phyloP scores from a whole-genome alignment of 2,113 vertebrate species.

The Calidris pugnax region DNA sequence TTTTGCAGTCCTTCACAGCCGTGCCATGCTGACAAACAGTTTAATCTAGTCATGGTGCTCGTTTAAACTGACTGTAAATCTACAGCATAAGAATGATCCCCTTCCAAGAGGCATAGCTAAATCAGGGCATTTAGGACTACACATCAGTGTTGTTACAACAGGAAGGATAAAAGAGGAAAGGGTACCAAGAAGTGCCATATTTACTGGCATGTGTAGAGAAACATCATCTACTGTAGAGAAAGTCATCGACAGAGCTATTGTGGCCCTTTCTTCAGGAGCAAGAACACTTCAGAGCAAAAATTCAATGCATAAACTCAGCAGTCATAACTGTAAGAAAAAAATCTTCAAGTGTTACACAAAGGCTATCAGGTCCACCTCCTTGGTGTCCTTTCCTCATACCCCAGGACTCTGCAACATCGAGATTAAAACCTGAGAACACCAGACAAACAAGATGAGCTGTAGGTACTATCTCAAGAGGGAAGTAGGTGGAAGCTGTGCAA shows the following conservation, averaged over 20 bases:
- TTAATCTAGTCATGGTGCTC: not conserved
- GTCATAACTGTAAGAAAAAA: slow-evolving; percentile 36
- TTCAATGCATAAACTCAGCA: not conserved
- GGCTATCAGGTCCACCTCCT: slow-evolving; percentile 11
- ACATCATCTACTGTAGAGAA: not conserved
- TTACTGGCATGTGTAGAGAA: not conserved
- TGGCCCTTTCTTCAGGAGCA: not conserved
- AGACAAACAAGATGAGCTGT: not conserved
- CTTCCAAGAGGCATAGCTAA: not conserved
- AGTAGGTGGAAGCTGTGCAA: not conserved
- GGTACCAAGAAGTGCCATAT: not conserved
- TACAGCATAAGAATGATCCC: not conserved
- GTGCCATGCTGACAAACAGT: not conserved
- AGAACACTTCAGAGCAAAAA: slow-evolving; percentile 11
- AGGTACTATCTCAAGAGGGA: not conserved
- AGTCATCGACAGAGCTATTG: not conserved
- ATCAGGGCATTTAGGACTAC: not conserved
- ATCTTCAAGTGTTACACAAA: not conserved
- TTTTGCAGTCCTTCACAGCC: not conserved
- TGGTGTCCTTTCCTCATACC: not conserved
- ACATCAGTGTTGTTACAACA: not conserved
- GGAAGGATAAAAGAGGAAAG: not conserved
- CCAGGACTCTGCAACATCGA: not conserved
- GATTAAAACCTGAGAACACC: not conserved
- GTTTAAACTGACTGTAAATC: not conserved